These are phyloP conservation scores for Stratiomys singularior DNA, from an alignment of 2,888 invertebrate genomes.

Conservation along the genomic window DNA sequence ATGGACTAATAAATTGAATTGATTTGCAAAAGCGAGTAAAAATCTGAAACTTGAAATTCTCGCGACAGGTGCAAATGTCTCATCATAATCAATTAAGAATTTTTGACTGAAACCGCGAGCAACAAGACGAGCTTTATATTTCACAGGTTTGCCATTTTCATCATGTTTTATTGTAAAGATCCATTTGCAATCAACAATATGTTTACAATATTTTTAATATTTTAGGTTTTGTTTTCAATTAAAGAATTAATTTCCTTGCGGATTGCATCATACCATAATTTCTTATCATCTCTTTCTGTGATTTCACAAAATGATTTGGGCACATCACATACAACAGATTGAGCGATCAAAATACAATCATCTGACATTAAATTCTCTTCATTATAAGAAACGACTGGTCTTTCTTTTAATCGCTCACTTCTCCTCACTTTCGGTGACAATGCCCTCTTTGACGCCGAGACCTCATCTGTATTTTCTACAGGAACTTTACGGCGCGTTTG, in stretches of 20 bases:
- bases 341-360: neutral
- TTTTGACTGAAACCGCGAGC: conserved; percentile 51
- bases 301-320: conserved; percentile 52
- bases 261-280: conserved; percentile 53
- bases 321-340: conserved; percentile 43
- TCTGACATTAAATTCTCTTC: neutral
- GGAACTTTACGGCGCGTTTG: no score
- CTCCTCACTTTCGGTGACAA: no score
- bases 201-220: conserved; percentile 51
- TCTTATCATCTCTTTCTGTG: conserved; percentile 48
- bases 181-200: conserved; percentile 54
- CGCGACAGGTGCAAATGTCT: conserved; percentile 53
- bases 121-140: conserved; percentile 52
- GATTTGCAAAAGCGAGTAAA: conserved; percentile 51
- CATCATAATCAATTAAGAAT: conserved; percentile 50
- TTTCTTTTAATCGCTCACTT: no score
- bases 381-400: no score
- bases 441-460: no score
- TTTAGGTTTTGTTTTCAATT: conserved; percentile 52
- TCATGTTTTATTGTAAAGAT: conserved; percentile 51
- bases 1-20: conserved; percentile 51
- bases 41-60: conserved; percentile 51
- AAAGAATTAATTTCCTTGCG: conserved; percentile 54
- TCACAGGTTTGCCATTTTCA: conserved; percentile 1
- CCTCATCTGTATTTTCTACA: no score